These are phyloP conservation scores for Platysternon megacephalum DNA, from an alignment of 2,113 vertebrate genomes.

Conservation along the genomic window DNA sequence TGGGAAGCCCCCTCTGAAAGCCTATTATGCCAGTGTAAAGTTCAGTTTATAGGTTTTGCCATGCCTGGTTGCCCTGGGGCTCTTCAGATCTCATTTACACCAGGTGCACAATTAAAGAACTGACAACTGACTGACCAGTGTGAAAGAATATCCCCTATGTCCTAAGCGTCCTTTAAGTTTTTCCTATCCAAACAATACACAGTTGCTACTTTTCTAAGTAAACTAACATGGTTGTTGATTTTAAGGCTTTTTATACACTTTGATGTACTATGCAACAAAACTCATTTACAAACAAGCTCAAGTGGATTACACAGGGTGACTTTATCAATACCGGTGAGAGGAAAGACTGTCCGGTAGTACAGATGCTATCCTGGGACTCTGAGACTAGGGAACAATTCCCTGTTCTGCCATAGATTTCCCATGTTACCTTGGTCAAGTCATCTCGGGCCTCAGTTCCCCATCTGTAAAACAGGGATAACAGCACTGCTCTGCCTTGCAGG, in stretches of 20 bases:
- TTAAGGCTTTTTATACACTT: neutral
- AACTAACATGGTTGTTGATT: neutral
- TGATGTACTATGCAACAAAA: neutral
- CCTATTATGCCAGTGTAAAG: neutral
- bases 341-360: neutral
- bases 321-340: no score
- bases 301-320: neutral
- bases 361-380: neutral
- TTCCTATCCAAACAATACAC: neutral
- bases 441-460: no score
- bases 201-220: neutral
- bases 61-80: neutral
- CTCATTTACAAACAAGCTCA: neutral
- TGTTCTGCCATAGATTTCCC: no score
- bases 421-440: no score
- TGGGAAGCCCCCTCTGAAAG: neutral
- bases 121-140: no score
- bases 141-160: no score
- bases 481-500: neutral
- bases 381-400: neutral
- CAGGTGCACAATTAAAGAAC: neutral
- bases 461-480: no score
- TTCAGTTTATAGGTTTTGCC: neutral
- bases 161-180: neutral
- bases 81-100: neutral